Evolutionary conservation across 92 coral and sea anemone species (phyloP), one percentile per base, ranked within the genome.

Genomic region (Zoanthus sansibaricus): DNA sequence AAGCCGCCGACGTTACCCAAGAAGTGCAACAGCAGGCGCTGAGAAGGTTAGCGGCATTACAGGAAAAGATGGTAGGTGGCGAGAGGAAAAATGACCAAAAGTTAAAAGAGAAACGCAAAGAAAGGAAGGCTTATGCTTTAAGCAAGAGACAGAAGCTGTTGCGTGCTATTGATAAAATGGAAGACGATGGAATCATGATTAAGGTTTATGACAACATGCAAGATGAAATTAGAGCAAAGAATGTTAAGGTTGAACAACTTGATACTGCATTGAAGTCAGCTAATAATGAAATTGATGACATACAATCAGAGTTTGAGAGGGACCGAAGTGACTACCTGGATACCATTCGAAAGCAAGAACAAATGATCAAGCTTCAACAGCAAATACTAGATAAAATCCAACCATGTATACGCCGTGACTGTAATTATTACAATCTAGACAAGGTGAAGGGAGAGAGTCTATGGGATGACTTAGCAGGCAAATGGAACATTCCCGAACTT

Each of bases 101-200:
- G 66, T 83, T 96, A 30, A 96, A 94, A 82, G 98, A 96, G 83
- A 94, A 91, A 74, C 92, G 93, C 56, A 96, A 93, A 74, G 92
- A 83, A 25, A 88, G 95, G 66, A 96, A 94, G 84, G 97, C 89
- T 11, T 78, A 93, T 71, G 98, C 96, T 10, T 79, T 93, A 77
- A 61, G 94, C 32, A 94, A 89, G 58, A 91, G 94, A 70, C 96
- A 94, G 62, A 96, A 93, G 64, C 93, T 96, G 4, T 89, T 94
- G n/a, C 91, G 91, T 42, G 98, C 98, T 6, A 93, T 93, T 10
- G 90, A 94, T 86, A 94, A 92, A 69, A 90, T 94, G 95, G 98
- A 96, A 17, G 98, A 94, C 71, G 98, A 86, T 66, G 98, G 98
- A n/a, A 95, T 94, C 52, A 94, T 96, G 98, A 98, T 96, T 4